Conservation (phyloP, 2,113 vertebrate genomes). For the Dipodomys ordii region DNA sequence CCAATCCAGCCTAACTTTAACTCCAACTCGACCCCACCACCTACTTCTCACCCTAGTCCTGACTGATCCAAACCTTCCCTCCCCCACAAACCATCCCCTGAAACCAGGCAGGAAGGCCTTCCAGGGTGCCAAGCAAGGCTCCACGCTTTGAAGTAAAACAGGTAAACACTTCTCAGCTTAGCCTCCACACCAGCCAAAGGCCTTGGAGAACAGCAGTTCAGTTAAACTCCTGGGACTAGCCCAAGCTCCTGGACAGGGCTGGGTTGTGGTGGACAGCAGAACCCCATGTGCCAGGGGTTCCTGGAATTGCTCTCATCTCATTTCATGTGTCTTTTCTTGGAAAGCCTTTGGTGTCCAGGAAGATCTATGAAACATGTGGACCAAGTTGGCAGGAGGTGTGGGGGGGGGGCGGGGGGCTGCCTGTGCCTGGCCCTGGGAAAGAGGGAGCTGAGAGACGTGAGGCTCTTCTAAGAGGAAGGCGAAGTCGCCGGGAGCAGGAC, state of each 20-base stretch:
- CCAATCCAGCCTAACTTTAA: background rate
- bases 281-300: rapidly evolving
- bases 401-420: background rate
- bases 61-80: no score
- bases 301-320: background rate
- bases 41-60: background rate
- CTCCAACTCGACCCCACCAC: background rate
- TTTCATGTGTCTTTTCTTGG: background rate
- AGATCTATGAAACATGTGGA: no score
- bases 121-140: background rate
- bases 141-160: background rate
- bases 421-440: constrained; percentile 41
- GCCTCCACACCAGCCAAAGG: background rate
- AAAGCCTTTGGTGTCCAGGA: background rate
- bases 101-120: background rate
- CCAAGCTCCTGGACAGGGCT: background rate
- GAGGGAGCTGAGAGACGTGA: constrained; percentile 64
- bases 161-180: background rate
- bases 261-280: background rate
- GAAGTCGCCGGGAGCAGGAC: no score
- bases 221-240: background rate
- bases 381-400: background rate
- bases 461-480: constrained; percentile 10
- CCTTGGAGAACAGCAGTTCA: background rate
- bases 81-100: no score